Conservation (phyloP, 2,888 invertebrate species). For the Diaphora mendica region DNA sequence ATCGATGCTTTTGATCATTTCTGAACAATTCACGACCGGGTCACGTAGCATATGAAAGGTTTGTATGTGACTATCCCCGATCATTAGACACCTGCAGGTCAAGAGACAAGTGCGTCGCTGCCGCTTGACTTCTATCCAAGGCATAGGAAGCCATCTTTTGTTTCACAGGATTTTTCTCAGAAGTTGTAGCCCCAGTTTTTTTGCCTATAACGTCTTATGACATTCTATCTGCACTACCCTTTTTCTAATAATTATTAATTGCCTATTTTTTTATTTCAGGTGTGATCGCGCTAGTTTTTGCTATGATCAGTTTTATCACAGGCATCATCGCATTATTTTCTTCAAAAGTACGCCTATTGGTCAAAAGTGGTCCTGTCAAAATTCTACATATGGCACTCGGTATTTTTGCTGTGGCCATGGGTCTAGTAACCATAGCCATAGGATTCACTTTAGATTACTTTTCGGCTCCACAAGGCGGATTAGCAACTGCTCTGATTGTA, state of each 20-base stretch:
- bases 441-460: conserved; percentile 79
- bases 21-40: not conserved
- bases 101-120: no score
- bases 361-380: conserved; percentile 81
- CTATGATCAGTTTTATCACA: conserved; percentile 75
- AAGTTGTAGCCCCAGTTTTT: no score
- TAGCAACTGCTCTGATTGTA: conserved; percentile 72
- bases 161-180: not conserved
- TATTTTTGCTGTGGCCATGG: conserved; percentile 79
- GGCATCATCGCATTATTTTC: conserved; percentile 85
- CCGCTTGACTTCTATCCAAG: not conserved
- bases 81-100: no score
- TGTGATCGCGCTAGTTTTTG: conserved; percentile 81
- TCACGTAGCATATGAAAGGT: no score
- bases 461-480: conserved; percentile 59
- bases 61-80: no score
- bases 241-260: not conserved
- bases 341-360: conserved; percentile 76
- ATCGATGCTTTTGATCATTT: not conserved
- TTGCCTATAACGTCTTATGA: not conserved
- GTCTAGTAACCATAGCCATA: conserved; percentile 78
- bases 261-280: conserved; percentile 66
- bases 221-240: not conserved
- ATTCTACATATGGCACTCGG: conserved; percentile 85
- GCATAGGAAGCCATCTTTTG: not conserved